Percentiles rank a stretch among this genome's conserved stretches.
Conservation (phyloP, 2,888 invertebrate genomes). For the Platerodrilus igneus region DNA sequence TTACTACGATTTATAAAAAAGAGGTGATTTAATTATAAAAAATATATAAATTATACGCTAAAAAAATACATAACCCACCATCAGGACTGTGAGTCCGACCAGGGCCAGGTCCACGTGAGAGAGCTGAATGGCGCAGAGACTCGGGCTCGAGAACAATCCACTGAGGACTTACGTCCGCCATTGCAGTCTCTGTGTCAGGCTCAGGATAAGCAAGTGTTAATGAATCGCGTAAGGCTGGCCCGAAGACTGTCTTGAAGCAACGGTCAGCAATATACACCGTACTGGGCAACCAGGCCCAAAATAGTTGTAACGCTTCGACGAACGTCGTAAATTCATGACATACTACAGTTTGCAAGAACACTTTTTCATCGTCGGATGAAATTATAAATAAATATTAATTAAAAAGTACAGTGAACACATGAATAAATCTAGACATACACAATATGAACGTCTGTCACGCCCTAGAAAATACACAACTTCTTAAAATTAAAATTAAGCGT, state of each 20-base stretch:
- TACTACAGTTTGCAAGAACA: too few species aligned
- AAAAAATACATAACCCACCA: conserved; percentile 37
- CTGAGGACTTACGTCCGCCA: conserved; percentile 34
- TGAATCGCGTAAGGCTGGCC: conserved; percentile 46
- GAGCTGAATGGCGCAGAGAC: conserved; percentile 41
- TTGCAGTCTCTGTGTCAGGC: conserved; percentile 41
- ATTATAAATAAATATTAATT: too few species aligned
- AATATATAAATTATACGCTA: conserved; percentile 7
- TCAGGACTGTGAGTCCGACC: conserved; percentile 46
- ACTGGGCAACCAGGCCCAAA: conserved; percentile 15
- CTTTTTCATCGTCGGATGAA: too few species aligned
- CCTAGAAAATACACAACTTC: too few species aligned
- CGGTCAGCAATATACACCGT: conserved; percentile 43
- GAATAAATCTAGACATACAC: too few species aligned
- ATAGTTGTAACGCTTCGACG: too few species aligned
- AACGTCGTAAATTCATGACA: too few species aligned
- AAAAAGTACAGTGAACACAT: too few species aligned
- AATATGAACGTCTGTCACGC: too few species aligned
- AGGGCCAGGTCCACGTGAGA: conserved; percentile 47
- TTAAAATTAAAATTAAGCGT: too few species aligned
- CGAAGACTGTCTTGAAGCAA: conserved; percentile 51
- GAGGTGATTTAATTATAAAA: too few species aligned
- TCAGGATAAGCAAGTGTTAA: conserved; percentile 33
- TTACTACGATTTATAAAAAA: too few species aligned
- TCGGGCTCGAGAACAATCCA: conserved; percentile 33